These are phyloP conservation scores for Phyllotis vaccarum DNA, from an alignment of 2,797 vertebrate genomes.

Conservation along the genomic window DNA sequence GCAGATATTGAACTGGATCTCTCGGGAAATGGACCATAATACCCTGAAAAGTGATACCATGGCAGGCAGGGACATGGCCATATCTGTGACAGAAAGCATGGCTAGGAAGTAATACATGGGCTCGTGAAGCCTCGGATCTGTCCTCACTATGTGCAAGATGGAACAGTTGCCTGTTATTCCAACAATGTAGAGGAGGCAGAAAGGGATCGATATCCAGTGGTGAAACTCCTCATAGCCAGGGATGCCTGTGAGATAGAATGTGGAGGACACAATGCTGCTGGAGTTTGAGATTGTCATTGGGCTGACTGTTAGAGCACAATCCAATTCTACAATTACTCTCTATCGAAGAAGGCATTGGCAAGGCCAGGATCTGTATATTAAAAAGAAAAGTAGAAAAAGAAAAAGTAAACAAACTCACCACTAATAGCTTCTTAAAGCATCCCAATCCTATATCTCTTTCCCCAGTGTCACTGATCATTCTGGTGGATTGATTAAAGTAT, in stretches of 20 bases:
- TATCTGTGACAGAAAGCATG: conserved; percentile 90
- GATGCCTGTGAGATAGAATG: conserved; percentile 85
- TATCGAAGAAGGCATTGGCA: background rate
- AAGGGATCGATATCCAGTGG: conserved; percentile 86
- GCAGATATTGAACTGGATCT: conserved; percentile 89
- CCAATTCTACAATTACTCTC: background rate
- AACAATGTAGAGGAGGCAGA: conserved; percentile 83
- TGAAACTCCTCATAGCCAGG: conserved; percentile 86
- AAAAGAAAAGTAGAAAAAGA: background rate
- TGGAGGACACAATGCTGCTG: conserved; percentile 81
- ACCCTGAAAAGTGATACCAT: conserved; percentile 90
- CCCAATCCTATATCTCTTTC: background rate
- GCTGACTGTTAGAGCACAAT: background rate
- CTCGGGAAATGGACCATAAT: conserved; percentile 88
- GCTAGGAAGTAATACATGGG: conserved; percentile 92
- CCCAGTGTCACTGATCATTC: background rate
- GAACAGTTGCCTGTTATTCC: conserved; percentile 75
- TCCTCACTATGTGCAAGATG: conserved; percentile 73
- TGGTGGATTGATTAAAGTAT: background rate
- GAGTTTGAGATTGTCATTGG: conserved; percentile 78
- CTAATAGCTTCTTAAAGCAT: background rate
- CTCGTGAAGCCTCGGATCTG: conserved; percentile 87
- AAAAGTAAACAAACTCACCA: background rate
- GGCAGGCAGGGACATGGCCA: conserved; percentile 89
- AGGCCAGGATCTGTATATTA: background rate